Evolutionary conservation across 2,888 invertebrate species (phyloP).

Genomic region (Mesodorylaimus sp.): DNA sequence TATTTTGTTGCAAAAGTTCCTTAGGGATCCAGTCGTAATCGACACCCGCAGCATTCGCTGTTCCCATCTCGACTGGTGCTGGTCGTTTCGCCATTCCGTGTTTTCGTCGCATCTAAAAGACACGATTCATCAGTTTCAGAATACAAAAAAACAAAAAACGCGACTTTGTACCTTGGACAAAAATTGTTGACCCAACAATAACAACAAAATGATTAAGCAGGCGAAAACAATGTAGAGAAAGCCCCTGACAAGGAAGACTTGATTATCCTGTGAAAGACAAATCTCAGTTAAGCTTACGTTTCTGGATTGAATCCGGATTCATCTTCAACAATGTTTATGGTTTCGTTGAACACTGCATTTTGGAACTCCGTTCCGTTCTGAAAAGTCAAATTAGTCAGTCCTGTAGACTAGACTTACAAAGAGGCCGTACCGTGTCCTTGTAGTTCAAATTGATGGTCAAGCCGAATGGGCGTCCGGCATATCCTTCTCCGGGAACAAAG

Average conservation of each 20-base stretch:
- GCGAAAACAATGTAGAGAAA: slow-evolving; percentile 89
- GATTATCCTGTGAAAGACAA: not conserved
- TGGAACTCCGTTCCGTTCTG: slow-evolving; percentile 48
- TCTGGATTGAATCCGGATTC: slow-evolving; percentile 94
- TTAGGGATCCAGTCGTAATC: slow-evolving; percentile 97
- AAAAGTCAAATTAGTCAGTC: not conserved
- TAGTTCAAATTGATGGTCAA: slow-evolving; percentile 48
- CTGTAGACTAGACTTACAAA: no score
- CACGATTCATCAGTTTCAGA: not conserved
- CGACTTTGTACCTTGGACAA: slow-evolving; percentile 23
- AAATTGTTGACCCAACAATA: slow-evolving; percentile 42
- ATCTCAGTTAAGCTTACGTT: slow-evolving; percentile 40
- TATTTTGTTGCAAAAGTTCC: slow-evolving; percentile 37
- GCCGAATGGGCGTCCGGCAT: slow-evolving; percentile 87
- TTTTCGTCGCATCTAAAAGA: slow-evolving; percentile 21
- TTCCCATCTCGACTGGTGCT: slow-evolving; percentile 59
- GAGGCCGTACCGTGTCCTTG: slow-evolving; percentile 21
- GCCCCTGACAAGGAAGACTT: slow-evolving; percentile 39
- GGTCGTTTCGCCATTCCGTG: slow-evolving; percentile 20
- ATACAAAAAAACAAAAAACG: not conserved
- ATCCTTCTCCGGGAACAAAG: slow-evolving; percentile 85
- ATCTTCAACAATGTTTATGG: slow-evolving; percentile 78
- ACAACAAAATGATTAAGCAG: slow-evolving; percentile 61
- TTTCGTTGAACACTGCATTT: slow-evolving; percentile 93
- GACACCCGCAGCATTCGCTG: slow-evolving; percentile 60